phyloP scores from a whole-genome alignment of 2,797 vertebrate species.

The Clarias platycephalus region DNA sequence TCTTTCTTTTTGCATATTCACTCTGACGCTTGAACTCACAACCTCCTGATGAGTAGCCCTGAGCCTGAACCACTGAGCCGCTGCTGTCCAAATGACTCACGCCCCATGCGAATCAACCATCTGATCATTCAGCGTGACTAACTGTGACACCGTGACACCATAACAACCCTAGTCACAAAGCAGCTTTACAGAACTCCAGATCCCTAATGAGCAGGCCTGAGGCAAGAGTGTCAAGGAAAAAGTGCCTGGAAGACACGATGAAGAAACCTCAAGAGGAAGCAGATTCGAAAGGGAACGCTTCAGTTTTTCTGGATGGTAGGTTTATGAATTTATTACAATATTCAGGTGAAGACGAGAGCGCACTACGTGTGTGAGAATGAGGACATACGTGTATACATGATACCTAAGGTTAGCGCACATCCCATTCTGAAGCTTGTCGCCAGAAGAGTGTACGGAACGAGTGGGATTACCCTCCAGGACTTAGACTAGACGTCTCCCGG shows the following conservation, averaged over 20 bases:
- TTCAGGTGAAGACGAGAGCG: not conserved
- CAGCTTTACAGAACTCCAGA: not conserved
- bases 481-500: conserved; percentile 15
- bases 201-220: conserved; percentile 30
- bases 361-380: not conserved
- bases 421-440: not conserved
- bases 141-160: not conserved
- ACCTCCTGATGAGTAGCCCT: not conserved
- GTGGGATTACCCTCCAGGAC: not conserved
- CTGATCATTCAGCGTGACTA: not conserved
- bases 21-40: not conserved
- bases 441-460: not conserved
- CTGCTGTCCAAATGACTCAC: not conserved
- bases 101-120: not conserved
- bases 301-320: not conserved
- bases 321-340: not conserved
- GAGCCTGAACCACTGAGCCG: not conserved
- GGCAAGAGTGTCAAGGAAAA: not conserved
- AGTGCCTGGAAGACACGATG: not conserved
- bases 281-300: not conserved
- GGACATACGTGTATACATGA: not conserved
- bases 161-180: conserved; percentile 18
- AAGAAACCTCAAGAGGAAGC: not conserved
- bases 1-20: not conserved
- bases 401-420: not conserved